Base-by-base conservation (phyloP, 2,113 vertebrate species). In the Alosa alosa region DNA sequence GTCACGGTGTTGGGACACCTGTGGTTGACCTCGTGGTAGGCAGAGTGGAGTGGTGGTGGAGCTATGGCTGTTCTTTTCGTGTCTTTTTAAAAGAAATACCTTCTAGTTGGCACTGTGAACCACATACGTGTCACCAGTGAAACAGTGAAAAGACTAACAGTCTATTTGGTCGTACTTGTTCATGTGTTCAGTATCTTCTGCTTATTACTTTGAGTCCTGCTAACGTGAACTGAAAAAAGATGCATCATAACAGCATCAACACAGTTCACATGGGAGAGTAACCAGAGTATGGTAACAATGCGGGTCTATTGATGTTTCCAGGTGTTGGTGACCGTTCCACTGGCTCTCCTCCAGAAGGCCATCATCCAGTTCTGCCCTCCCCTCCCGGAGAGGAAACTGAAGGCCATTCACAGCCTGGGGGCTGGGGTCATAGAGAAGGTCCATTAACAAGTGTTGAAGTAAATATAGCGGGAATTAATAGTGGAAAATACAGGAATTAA, bases 371-470 rank as follows among this genome's bases (percentile, higher is more conserved):
- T 99, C 92, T 96, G 92, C 39, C 98, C 98, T 72, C 91, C 96
- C 0, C 91, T 99, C 60, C 94, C 97, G 57, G 98, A 99, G 68
- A 96, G 97, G 92, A 99, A 99, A 93, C 93, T 97, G 88, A 99
- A 99, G 93, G 98, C 98, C 0, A 97, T 99, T 91, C 96, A 97
- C 90, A 98, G 97, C 87, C 93, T 99, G 86, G 98, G 98, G 31
- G 96, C 96, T 0, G 98, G 98, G 83, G 95, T 99, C 83, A 99
- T 99, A 86, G 98, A 99, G 85, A 99, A 99, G 95, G 98, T 98
- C 72, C 72, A 78, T 78, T 78, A 78, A 78, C 72, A 78, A 39
- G 72, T 39, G 3, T 39, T 78, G 36, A 78, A 91, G 87, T 57
- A 13, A n/a, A 39, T 55, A 52, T 44, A 15, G 9, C 60, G 5